Evolutionary conservation across 2,113 vertebrate genomes (phyloP).

Genomic region (Tricholaema leucomelas): DNA sequence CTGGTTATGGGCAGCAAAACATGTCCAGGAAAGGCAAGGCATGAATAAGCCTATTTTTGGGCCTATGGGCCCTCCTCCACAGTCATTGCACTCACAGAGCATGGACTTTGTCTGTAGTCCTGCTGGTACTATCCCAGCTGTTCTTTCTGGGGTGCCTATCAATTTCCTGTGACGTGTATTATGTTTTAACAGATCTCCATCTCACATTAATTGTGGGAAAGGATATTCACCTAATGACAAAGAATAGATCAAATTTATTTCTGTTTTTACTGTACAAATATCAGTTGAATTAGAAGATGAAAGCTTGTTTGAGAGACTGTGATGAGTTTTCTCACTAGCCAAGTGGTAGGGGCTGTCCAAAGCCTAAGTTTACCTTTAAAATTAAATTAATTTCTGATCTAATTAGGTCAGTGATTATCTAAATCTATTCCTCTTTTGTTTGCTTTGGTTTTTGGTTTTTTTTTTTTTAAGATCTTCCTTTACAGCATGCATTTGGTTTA

Average conservation of each 20-base stretch:
- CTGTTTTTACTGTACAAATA: neutral
- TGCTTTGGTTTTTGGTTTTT: no score
- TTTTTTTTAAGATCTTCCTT: fast-evolving
- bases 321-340: neutral
- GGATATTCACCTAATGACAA: neutral
- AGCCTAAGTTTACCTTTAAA: neutral
- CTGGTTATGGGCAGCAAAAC: no score
- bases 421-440: no score
- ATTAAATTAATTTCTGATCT: neutral
- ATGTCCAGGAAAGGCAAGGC: no score
- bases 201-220: neutral
- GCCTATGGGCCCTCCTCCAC: no score
- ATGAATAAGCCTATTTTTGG: no score
- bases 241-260: neutral
- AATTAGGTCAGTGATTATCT: neutral
- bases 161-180: neutral
- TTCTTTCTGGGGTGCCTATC: neutral
- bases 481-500: neutral
- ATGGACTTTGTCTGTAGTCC: neutral
- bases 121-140: neutral
- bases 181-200: neutral
- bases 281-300: neutral
- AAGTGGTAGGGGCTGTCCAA: fast-evolving
- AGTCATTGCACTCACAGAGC: neutral
- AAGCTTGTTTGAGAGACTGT: neutral